These are phyloP conservation scores for Aphis craccivora DNA, from an alignment of 1,140 invertebrate species.

Conservation along the genomic window DNA sequence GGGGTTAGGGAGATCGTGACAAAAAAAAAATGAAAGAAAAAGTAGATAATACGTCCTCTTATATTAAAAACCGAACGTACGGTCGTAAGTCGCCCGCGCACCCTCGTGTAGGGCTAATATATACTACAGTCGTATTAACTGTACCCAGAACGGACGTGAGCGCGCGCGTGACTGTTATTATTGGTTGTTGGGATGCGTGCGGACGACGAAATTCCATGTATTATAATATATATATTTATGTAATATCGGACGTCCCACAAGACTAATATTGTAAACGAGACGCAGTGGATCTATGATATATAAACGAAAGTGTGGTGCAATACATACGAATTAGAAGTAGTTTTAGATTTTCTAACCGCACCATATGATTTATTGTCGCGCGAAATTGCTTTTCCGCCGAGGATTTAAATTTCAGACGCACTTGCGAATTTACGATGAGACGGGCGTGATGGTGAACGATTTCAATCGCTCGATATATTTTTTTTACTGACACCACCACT, in stretches of 20 bases:
- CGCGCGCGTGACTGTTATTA: background rate
- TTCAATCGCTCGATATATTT: background rate
- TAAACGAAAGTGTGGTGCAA: background rate
- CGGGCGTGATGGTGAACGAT: background rate
- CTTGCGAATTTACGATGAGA: too few relatives aligned
- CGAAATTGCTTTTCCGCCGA: conserved; percentile 5
- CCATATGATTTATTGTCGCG: background rate
- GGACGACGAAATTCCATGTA: background rate
- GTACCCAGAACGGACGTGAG: background rate
- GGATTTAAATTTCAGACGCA: background rate
- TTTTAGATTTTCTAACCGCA: background rate
- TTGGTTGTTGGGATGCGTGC: conserved; percentile 17
- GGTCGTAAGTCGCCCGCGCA: background rate
- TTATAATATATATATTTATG: background rate
- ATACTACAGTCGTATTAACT: conserved; percentile 10
- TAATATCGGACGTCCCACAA: conserved; percentile 17
- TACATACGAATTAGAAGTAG: background rate
- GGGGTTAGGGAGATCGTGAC: background rate
- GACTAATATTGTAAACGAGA: conserved; percentile 1
- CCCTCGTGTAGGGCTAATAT: background rate
- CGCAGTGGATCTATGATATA: background rate
- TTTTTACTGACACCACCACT: background rate
- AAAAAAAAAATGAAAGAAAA: conserved; percentile 14
- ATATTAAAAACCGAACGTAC: conserved; percentile 37
- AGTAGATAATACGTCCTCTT: conserved; percentile 32